Conservation (phyloP, 2,888 invertebrate genomes). For the Papilio protenor region DNA sequence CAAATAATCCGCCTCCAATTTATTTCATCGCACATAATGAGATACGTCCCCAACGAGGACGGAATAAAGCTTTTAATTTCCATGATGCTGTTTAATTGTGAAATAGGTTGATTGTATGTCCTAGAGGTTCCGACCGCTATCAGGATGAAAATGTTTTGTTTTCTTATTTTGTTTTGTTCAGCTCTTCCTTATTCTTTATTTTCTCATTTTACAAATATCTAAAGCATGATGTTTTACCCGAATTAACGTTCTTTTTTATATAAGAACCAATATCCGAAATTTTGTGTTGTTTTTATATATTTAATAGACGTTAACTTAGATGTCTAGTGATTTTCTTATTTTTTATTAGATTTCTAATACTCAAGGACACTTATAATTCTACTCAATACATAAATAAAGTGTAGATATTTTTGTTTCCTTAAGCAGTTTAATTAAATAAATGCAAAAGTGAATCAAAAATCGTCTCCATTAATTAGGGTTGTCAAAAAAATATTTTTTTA, state of each 20-base stretch:
- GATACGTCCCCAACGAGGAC: constrained; percentile 72
- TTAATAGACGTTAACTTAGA: no score
- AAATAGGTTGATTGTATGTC: constrained; percentile 1
- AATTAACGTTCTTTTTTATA: neutral
- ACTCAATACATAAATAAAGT: neutral
- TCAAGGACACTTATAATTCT: no score
- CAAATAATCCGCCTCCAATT: constrained; percentile 79
- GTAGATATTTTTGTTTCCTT: neutral
- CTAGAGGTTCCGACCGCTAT: neutral
- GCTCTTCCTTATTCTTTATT: neutral
- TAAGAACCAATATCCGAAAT: neutral
- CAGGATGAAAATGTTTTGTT: neutral
- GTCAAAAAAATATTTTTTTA: constrained; percentile 36
- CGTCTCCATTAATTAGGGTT: neutral
- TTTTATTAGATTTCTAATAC: no score
- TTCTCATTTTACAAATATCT: neutral
- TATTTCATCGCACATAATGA: constrained; percentile 78
- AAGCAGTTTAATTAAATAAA: neutral
- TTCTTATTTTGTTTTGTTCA: neutral
- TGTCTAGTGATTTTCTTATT: no score
- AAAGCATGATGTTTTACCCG: neutral
- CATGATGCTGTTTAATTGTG: constrained; percentile 64
- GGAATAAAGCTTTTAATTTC: constrained; percentile 72
- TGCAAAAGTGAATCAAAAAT: neutral
- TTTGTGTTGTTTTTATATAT: no score